Evolutionary conservation across 2,797 vertebrate species (phyloP).

Genomic region (Pogonophryne albipinna): DNA sequence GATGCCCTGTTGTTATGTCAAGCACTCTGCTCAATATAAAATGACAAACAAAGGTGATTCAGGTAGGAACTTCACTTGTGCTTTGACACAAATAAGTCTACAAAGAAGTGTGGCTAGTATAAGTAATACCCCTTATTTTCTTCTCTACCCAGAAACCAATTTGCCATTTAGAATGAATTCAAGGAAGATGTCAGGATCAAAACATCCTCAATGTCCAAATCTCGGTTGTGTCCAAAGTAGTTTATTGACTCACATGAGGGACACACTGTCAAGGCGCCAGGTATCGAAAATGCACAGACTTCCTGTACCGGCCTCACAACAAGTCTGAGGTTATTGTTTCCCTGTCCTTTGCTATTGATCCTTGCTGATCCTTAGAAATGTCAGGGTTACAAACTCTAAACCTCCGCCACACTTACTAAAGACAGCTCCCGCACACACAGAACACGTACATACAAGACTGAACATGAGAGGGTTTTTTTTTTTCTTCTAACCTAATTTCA

Average conservation of each 20-base stretch:
- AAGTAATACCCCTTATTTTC: conserved; percentile 4
- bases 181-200: conserved; percentile 22
- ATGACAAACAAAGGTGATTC: conserved; percentile 25
- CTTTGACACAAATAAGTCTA: background rate
- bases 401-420: conserved; percentile 51
- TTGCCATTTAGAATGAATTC: background rate
- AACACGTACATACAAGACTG: background rate
- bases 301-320: conserved; percentile 49
- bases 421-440: conserved; percentile 9
- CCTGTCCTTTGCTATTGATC: conserved; percentile 79
- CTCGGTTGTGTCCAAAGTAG: background rate
- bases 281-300: conserved; percentile 27
- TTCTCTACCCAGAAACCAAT: background rate
- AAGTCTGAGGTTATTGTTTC: conserved; percentile 67
- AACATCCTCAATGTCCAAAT: conserved; percentile 3
- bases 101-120: background rate
- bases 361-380: conserved; percentile 72
- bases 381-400: conserved; percentile 65
- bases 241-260: conserved; percentile 12
- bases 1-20: conserved; percentile 30
- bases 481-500: conserved; percentile 52
- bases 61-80: background rate
- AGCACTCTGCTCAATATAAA: background rate
- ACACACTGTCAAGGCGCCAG: conserved; percentile 9
- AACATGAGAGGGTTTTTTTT: conserved; percentile 20